A percentile compares a stretch with the other conserved stretches of the same genome.
These are phyloP conservation scores for Frankliniella intonsa DNA, from an alignment of 2,888 invertebrate genomes.

Conservation along the genomic window DNA sequence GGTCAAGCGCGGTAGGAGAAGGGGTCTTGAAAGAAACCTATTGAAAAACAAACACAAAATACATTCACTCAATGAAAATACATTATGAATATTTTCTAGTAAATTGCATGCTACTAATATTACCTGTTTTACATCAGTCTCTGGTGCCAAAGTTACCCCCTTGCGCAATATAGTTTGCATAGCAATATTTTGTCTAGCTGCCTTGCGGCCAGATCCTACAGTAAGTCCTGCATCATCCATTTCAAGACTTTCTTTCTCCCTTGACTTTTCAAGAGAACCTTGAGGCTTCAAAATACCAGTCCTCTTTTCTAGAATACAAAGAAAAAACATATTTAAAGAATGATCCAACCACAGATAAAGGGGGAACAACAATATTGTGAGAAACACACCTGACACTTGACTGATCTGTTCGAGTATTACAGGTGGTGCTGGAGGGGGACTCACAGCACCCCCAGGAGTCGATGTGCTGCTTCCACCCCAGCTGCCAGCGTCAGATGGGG, in stretches of 20 bases:
- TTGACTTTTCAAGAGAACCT: conserved; percentile 62
- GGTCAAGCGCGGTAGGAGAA: conserved; percentile 39
- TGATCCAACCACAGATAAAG: background rate
- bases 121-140: conserved; percentile 50
- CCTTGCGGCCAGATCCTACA: conserved; percentile 40
- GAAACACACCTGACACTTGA: background rate
- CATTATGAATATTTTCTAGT: conserved; percentile 1
- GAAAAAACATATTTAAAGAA: background rate
- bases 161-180: conserved; percentile 71
- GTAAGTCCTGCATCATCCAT: conserved; percentile 46
- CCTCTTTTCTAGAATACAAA: conserved; percentile 49
- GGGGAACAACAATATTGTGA: background rate
- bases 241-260: conserved; percentile 47
- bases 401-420: background rate
- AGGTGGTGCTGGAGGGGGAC: background rate
- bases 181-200: conserved; percentile 70
- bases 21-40: conserved; percentile 57
- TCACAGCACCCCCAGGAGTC: conserved; percentile 1
- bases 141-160: conserved; percentile 60
- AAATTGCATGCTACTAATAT: background rate
- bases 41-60: conserved; percentile 13
- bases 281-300: conserved; percentile 68
- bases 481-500: conserved; percentile 45
- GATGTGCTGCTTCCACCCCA: conserved; percentile 42
- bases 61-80: background rate